Conservation (phyloP, 2,888 invertebrate species). For the Ephialtes manifestator region DNA sequence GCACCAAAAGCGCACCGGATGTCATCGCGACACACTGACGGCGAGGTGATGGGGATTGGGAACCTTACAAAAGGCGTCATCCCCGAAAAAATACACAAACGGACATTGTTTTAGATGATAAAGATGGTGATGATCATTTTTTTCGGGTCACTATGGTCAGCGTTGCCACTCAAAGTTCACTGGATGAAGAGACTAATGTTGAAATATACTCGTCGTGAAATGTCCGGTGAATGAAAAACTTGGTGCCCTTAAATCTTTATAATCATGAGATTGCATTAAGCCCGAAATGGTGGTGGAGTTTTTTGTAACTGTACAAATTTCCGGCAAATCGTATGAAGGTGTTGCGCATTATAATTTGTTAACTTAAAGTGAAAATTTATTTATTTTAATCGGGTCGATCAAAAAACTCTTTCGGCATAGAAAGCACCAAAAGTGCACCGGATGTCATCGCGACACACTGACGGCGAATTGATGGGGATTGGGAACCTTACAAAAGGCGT, state of each 20-base stretch:
- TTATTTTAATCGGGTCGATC: conserved; percentile 88
- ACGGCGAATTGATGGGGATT: conserved; percentile 87
- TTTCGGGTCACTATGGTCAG: conserved; percentile 71
- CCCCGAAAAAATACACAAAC: conserved; percentile 85
- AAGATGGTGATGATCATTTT: conserved; percentile 33
- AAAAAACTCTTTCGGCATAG: conserved; percentile 91
- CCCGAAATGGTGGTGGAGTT: too few species aligned
- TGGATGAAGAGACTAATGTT: conserved; percentile 80
- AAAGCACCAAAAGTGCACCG: conserved; percentile 95
- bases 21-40: conserved; percentile 95
- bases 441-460: conserved; percentile 96
- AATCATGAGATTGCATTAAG: too few species aligned
- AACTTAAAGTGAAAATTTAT: too few species aligned
- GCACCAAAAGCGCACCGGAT: conserved; percentile 96
- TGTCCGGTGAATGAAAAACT: too few species aligned
- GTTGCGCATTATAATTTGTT: too few species aligned
- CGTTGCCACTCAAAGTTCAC: conserved; percentile 82
- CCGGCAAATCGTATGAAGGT: too few species aligned
- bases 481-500: conserved; percentile 88
- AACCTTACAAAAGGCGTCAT: conserved; percentile 88
- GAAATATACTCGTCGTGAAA: conserved; percentile 76
- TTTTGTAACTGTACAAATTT: too few species aligned
- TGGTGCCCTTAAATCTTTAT: too few species aligned
- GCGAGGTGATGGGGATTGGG: conserved; percentile 87
- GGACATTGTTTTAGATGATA: conserved; percentile 42